These are phyloP conservation scores for Oryzaephilus surinamensis DNA, from an alignment of 1,140 invertebrate genomes.

Conservation along the genomic window DNA sequence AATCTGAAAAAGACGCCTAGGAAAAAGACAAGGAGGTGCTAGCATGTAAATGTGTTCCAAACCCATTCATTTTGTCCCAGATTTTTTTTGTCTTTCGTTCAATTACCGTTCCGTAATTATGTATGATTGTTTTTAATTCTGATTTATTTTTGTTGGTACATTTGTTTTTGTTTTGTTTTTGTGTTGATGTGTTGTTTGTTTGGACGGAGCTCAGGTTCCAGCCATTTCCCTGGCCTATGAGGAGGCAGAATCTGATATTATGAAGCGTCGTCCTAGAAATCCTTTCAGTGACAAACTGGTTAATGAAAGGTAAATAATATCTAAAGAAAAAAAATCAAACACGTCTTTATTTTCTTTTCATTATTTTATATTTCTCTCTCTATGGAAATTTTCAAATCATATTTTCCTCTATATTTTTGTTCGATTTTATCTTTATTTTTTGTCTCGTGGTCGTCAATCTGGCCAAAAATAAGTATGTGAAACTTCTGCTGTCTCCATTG, in stretches of 20 bases:
- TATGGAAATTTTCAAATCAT: too few relatives aligned
- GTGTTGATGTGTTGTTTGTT: constrained; percentile 34
- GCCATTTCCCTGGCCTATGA: constrained; percentile 99
- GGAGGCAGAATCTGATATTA: constrained; percentile 99
- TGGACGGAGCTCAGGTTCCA: constrained; percentile 77
- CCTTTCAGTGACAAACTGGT: constrained; percentile 94
- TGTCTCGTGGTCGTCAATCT: too few relatives aligned
- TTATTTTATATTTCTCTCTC: constrained; percentile 6
- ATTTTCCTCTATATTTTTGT: too few relatives aligned
- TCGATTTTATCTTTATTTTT: too few relatives aligned
- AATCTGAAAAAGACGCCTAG: constrained; percentile 12
- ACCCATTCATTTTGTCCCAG: too few relatives aligned
- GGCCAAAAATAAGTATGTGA: too few relatives aligned
- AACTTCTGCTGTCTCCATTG: too few relatives aligned
- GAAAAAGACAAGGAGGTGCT: constrained; percentile 26
- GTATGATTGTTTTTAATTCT: constrained; percentile 15
- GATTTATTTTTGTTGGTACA: constrained; percentile 23
- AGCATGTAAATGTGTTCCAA: constrained; percentile 23
- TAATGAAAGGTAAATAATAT: constrained; percentile 98
- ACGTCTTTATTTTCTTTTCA: constrained; percentile 6
- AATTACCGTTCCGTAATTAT: constrained; percentile 2
- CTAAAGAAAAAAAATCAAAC: too few relatives aligned
- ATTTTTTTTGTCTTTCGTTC: constrained; percentile 10
- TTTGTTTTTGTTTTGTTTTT: constrained; percentile 18
- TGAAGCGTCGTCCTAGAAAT: constrained; percentile 98